Evolutionary conservation across 1,140 invertebrate genomes (phyloP).

Genomic region (Vanessa atalanta): DNA sequence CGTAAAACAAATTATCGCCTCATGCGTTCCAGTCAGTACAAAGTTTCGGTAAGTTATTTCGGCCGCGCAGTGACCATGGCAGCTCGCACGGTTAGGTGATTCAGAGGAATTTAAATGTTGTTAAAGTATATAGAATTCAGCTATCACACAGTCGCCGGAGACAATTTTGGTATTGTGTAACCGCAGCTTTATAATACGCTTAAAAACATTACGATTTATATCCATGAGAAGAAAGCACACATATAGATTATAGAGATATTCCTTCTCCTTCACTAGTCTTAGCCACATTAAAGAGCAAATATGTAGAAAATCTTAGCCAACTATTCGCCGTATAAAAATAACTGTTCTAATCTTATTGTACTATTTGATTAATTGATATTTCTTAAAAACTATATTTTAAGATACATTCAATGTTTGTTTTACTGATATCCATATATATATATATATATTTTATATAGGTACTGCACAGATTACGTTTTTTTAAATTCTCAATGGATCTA

Average conservation of each 20-base stretch:
- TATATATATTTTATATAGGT: not conserved
- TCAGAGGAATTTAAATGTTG: too few relatives aligned
- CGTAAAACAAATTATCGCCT: too few relatives aligned
- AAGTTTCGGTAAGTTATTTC: too few relatives aligned
- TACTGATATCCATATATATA: not conserved
- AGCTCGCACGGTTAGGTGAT: too few relatives aligned
- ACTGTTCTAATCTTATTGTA: not conserved
- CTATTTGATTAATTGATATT: not conserved
- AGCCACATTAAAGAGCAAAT: not conserved
- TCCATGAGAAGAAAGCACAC: not conserved
- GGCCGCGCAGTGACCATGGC: too few relatives aligned
- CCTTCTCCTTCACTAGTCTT: not conserved
- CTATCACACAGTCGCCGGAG: too few relatives aligned
- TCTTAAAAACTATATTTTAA: not conserved
- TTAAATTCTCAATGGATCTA: not conserved
- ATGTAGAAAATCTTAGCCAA: constrained; percentile 20
- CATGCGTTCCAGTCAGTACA: too few relatives aligned
- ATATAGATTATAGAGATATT: not conserved
- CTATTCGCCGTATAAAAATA: constrained; percentile 28
- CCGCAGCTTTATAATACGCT: too few relatives aligned
- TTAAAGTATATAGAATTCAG: too few relatives aligned
- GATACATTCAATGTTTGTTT: not conserved
- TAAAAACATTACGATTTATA: not conserved
- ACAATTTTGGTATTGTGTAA: too few relatives aligned
- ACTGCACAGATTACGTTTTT: not conserved